Conservation (phyloP, 2,113 vertebrate species). For the Ictidomys tridecemlineatus region DNA sequence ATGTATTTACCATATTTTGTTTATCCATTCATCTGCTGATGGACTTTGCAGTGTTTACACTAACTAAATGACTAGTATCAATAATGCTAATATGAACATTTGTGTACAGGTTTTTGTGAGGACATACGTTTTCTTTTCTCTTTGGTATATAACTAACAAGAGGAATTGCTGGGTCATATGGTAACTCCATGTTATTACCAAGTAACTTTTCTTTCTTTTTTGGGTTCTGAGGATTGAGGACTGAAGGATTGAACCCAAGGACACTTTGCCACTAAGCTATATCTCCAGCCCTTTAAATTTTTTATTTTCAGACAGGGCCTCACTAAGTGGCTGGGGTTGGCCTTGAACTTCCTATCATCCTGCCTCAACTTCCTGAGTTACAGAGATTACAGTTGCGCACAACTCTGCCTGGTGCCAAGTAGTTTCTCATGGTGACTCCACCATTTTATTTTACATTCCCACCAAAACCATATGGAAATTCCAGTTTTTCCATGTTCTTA, state of each 20-base stretch:
- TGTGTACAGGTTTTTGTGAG: not conserved
- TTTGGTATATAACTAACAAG: not conserved
- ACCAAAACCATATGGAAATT: not conserved
- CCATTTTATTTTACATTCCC: not conserved
- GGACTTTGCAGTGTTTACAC: not conserved
- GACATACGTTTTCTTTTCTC: not conserved
- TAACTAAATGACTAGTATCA: not conserved
- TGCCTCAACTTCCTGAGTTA: not conserved
- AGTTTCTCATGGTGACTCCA: not conserved
- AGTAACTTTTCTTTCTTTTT: not conserved
- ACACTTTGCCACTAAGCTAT: not conserved
- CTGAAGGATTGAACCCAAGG: not conserved
- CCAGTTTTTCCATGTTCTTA: not conserved
- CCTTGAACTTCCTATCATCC: not conserved
- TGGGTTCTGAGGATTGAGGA: not conserved
- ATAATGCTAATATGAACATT: not conserved
- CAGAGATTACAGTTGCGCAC: not conserved
- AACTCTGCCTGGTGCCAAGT: not conserved
- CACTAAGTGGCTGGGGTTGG: not conserved
- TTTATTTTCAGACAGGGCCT: not conserved
- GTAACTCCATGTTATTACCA: not conserved
- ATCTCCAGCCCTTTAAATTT: not conserved
- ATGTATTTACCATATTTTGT: not conserved
- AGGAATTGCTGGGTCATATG: not conserved
- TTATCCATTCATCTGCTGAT: not conserved